These are phyloP conservation scores for Apolygus lucorum DNA, from an alignment of 1,140 invertebrate genomes.

Conservation along the genomic window DNA sequence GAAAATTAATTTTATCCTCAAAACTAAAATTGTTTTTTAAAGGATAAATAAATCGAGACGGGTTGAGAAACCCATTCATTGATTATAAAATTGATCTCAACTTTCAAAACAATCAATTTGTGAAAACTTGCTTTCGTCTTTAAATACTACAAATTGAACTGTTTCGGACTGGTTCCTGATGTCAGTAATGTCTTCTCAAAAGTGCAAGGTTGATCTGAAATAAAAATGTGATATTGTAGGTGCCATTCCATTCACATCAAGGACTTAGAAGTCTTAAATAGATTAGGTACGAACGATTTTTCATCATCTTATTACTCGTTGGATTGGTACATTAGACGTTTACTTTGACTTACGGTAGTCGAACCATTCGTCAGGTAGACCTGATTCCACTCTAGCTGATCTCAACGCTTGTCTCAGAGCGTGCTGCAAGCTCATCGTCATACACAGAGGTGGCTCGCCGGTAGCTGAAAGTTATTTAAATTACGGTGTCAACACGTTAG, in stretches of 20 bases:
- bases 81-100: too few relatives aligned
- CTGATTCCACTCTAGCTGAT: conserved; percentile 51
- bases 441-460: conserved; percentile 69
- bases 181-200: conserved; percentile 11
- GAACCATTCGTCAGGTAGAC: conserved; percentile 41
- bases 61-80: too few relatives aligned
- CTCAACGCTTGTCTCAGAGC: conserved; percentile 62
- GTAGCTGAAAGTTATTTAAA: conserved; percentile 46
- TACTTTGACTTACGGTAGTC: conserved; percentile 35
- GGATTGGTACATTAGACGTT: too few relatives aligned
- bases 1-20: too few relatives aligned
- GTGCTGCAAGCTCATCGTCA: conserved; percentile 52
- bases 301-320: too few relatives aligned
- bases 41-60: too few relatives aligned
- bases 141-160: not conserved
- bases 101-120: too few relatives aligned
- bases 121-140: too few relatives aligned
- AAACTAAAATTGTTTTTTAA: too few relatives aligned
- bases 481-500: too few relatives aligned
- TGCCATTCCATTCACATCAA: not conserved
- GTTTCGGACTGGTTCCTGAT: not conserved
- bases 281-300: too few relatives aligned
- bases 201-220: conserved; percentile 13
- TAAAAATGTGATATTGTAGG: not conserved
- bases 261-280: not conserved